phyloP scores from a whole-genome alignment of 2,888 invertebrate species.

The Oligia strigilis region DNA sequence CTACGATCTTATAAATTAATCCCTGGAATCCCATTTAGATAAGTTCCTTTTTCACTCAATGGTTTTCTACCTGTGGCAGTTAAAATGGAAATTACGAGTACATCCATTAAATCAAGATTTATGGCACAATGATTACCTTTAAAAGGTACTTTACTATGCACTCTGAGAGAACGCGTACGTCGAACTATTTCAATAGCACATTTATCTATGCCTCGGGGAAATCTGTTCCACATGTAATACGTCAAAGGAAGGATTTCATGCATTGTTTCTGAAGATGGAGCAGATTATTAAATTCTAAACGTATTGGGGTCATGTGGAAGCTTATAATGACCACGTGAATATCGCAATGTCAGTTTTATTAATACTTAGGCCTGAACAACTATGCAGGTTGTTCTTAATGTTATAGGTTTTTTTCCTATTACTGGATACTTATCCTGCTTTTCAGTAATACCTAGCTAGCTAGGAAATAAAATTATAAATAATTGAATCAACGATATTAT shows the following conservation, averaged over 20 bases:
- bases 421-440: not conserved
- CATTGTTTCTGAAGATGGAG: conserved; percentile 34
- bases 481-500: not conserved
- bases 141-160: conserved; percentile 64
- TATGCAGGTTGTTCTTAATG: not conserved
- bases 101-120: conserved; percentile 64
- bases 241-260: conserved; percentile 59
- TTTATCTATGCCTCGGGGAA: conserved; percentile 69
- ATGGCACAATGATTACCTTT: conserved; percentile 66
- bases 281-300: conserved; percentile 8
- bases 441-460: not conserved
- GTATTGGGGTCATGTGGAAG: conserved; percentile 11
- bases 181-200: conserved; percentile 65
- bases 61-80: conserved; percentile 50
- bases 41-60: conserved; percentile 54
- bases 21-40: conserved; percentile 51
- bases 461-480: too few species aligned
- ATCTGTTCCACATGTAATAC: conserved; percentile 64
- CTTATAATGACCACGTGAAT: not conserved
- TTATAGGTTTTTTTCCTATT: not conserved
- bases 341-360: not conserved
- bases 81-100: conserved; percentile 64
- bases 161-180: conserved; percentile 49
- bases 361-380: not conserved
- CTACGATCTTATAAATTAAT: conserved; percentile 52